A percentile compares a stretch with the other conserved stretches of the same genome.
Evolutionary conservation across 2,113 vertebrate genomes (phyloP).

Genomic region (Halichoeres trimaculatus): DNA sequence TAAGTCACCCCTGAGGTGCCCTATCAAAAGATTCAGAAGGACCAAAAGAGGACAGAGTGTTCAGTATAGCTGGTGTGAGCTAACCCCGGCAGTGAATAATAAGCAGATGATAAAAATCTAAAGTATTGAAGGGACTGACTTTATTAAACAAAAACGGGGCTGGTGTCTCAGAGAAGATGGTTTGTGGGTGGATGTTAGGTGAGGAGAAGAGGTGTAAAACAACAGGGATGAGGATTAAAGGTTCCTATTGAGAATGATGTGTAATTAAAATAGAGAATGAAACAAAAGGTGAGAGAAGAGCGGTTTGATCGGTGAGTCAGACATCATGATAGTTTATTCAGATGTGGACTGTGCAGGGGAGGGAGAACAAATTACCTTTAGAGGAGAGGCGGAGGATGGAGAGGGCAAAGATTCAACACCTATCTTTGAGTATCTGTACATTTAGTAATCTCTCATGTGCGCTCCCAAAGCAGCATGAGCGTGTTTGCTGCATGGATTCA

Average conservation of each 20-base stretch:
- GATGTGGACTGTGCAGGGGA: conserved; percentile 4
- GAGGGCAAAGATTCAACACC: not conserved
- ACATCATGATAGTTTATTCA: conserved; percentile 9
- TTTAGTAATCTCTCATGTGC: not conserved
- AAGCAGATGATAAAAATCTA: not conserved
- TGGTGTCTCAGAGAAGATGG: not conserved
- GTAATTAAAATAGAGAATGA: conserved; percentile 10
- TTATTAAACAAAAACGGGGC: not conserved
- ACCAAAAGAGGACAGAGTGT: not conserved
- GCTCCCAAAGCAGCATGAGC: not conserved
- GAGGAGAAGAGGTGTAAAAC: conserved; percentile 6
- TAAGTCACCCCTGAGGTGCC: not conserved
- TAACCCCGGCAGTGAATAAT: not conserved
- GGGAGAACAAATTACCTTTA: not conserved
- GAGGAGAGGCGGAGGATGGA: not conserved
- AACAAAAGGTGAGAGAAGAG: conserved; percentile 31
- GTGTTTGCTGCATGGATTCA: not conserved
- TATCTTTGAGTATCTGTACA: not conserved
- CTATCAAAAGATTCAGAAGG: conserved; percentile 9
- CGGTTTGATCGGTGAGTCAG: conserved; percentile 46
- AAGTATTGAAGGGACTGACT: not conserved
- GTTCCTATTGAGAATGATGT: not conserved
- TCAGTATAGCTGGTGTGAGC: not conserved
- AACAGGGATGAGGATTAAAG: not conserved
- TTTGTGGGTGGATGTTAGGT: conserved; percentile 21